Conservation (phyloP, 2,113 vertebrate species). For the Alosa alosa region DNA sequence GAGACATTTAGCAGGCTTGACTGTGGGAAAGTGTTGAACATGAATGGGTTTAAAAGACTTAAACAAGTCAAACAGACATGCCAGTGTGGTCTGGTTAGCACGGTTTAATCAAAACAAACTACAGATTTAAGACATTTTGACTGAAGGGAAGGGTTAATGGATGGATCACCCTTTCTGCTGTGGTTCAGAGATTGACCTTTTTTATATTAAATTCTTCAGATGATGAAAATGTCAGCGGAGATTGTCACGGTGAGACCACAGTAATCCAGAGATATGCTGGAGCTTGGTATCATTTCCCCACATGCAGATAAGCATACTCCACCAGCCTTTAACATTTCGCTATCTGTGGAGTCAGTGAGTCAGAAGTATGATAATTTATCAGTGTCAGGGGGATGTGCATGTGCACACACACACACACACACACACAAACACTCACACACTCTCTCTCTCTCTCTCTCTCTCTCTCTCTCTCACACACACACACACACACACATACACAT, state of each 20-base stretch:
- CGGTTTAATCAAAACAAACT: neutral
- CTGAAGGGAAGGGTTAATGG: neutral
- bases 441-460: neutral
- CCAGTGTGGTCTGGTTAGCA: neutral
- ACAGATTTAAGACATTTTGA: neutral
- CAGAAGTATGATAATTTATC: neutral
- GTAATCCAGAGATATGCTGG: neutral
- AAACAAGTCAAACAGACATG: slow-evolving; percentile 3
- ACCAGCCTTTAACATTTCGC: neutral
- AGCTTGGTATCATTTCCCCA: neutral
- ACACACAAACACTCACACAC: neutral
- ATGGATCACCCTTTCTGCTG: neutral
- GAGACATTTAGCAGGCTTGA: neutral
- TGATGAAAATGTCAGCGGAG: neutral
- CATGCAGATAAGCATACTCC: neutral
- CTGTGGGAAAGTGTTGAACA: neutral
- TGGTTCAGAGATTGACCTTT: neutral
- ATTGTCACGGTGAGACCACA: neutral
- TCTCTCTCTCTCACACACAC: neutral
- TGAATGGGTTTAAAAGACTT: neutral
- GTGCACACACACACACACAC: neutral
- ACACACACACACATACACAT: neutral
- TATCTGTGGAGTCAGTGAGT: neutral
- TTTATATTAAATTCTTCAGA: neutral
- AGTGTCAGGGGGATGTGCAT: neutral